Evolutionary conservation across 2,888 invertebrate species (phyloP).

Genomic region (Sinodicranocentrus sp.): DNA sequence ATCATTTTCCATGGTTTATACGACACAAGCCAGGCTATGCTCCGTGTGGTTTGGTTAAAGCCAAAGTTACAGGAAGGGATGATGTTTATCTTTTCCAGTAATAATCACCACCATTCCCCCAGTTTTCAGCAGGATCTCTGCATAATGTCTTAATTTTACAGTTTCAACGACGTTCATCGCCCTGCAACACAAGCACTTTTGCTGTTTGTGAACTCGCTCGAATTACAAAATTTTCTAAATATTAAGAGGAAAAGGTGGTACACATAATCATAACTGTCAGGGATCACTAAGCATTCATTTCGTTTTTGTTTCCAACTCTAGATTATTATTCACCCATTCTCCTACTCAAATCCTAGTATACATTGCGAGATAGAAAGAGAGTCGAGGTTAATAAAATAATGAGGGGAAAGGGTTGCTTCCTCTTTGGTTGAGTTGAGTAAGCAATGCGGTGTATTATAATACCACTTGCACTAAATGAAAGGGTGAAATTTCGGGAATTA

Average conservation of each 20-base stretch:
- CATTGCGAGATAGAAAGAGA: background rate
- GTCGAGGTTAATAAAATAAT: slow-evolving; percentile 28
- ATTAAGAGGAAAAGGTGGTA: slow-evolving; percentile 2
- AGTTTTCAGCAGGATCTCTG: too few relatives aligned
- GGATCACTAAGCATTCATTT: slow-evolving; percentile 17
- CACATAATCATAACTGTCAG: slow-evolving; percentile 17
- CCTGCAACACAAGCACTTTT: too few relatives aligned
- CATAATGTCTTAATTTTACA: slow-evolving; percentile 6
- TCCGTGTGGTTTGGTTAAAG: too few relatives aligned
- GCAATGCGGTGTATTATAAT: background rate
- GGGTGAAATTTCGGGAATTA: slow-evolving; percentile 22
- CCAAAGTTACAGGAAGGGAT: too few relatives aligned
- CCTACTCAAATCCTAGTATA: too few relatives aligned
- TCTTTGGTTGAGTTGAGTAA: background rate
- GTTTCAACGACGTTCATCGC: background rate
- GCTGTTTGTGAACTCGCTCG: too few relatives aligned
- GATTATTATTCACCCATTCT: background rate
- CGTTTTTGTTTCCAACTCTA: background rate
- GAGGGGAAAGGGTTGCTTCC: background rate
- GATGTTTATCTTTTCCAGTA: too few relatives aligned
- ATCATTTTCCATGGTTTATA: too few relatives aligned
- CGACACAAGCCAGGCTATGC: too few relatives aligned
- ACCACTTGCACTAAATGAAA: background rate
- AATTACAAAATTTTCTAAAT: too few relatives aligned
- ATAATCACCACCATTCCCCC: too few relatives aligned